Base-by-base conservation (phyloP, 35 echinoderm and acorn worm species). In the Acanthaster planci region DNA sequence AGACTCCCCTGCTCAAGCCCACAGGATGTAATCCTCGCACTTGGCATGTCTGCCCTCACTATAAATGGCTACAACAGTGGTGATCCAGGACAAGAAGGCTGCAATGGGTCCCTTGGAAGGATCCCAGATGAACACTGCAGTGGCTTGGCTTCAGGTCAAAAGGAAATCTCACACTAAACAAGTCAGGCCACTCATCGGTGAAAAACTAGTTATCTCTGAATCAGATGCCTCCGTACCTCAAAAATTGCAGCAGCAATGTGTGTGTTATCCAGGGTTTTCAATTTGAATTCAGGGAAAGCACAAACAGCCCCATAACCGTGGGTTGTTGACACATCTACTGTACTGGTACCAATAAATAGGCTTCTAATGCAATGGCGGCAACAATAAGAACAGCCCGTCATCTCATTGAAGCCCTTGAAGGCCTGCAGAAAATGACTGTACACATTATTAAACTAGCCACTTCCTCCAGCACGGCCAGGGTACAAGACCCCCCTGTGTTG, bases 81-180 rank as follows among this genome's bases (percentile, higher is more conserved):
- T 16, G 14, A 26, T 31, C 64, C 57, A 19, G 30, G 19, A 26
- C 26, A 26, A 3, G 23, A 26, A 19, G 14, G 64, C 34, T 72
- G 34, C 14, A 22, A 15, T 2, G 18, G 21, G 7, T 15, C 9
- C 34, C 64, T 72, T n/a, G 64, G 34, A 21, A 31, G 23, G 26
- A 72, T 72, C 21, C 19, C 27, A 34, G 14, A 34, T 72, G 26
- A 27, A 15, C 29, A 14, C 19, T 12, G 22, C 14, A 14, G 64
- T 34, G 64, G 26, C 64, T 72, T 72, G 64, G 64, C 64, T 72
- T 72, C 64, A 36, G 64, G 64, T 72, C 64, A 72, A 29, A 72
- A 72, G 64, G 64, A 72, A 72, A 72, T 72, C 64, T 26, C 64
- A 72, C 34, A 59, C 19, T n/a, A 59, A 59, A 59, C 19, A 59